phyloP scores from a whole-genome alignment of 2,888 invertebrate genomes.

The Hedya salicella region DNA sequence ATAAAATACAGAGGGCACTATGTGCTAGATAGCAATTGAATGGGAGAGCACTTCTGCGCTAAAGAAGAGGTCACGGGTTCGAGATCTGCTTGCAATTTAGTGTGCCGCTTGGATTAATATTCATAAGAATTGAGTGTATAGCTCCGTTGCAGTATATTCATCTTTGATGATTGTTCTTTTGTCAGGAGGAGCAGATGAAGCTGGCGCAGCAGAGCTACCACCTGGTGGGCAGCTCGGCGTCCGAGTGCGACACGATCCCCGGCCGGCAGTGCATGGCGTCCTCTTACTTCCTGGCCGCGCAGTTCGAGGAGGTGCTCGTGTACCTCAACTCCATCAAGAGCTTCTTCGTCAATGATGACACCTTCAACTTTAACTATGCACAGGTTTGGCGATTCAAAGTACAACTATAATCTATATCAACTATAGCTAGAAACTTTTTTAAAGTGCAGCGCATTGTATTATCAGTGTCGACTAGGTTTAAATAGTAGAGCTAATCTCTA shows the following conservation, averaged over 20 bases:
- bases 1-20: no score
- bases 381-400: constrained; percentile 73
- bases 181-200: constrained; percentile 97
- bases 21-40: no score
- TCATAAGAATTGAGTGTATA: no score
- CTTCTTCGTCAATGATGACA: constrained; percentile 95
- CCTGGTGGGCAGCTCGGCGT: constrained; percentile 97
- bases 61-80: no score
- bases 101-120: no score
- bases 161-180: background rate
- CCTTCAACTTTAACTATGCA: constrained; percentile 95
- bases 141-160: no score
- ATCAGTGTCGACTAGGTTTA: no score
- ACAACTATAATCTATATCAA: no score
- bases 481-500: no score
- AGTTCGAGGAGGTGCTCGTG: constrained; percentile 98
- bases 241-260: constrained; percentile 98
- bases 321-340: constrained; percentile 99
- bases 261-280: constrained; percentile 99
- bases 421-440: constrained; percentile 15
- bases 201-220: constrained; percentile 98
- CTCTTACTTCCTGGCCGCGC: constrained; percentile 96
- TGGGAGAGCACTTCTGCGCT: no score
- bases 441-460: no score
- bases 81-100: no score